Evolutionary conservation across 2,797 vertebrate species (phyloP).

Genomic region (Mormyrops boulengeri): DNA sequence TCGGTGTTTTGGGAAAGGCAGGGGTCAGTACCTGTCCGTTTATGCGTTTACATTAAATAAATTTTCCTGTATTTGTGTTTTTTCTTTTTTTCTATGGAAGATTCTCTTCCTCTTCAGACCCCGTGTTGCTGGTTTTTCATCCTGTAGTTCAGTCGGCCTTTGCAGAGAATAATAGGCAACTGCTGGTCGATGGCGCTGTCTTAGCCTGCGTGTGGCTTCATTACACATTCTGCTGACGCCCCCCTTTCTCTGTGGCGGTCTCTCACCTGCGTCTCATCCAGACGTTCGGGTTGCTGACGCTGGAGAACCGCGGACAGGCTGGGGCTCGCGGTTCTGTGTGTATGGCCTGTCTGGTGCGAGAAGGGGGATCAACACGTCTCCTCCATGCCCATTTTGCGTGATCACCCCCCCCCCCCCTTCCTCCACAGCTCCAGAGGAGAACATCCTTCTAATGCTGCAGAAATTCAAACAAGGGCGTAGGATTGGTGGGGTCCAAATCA

Average conservation of each 20-base stretch:
- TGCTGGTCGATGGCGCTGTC: background rate
- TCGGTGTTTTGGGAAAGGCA: background rate
- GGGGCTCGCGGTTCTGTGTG: background rate
- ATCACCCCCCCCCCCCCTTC: background rate
- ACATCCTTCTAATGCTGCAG: background rate
- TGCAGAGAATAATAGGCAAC: background rate
- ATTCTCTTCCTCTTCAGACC: background rate
- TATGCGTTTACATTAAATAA: background rate
- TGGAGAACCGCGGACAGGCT: background rate
- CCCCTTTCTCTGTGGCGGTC: background rate
- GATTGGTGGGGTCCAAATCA: background rate
- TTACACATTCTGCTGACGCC: background rate
- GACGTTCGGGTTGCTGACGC: background rate
- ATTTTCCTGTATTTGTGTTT: background rate
- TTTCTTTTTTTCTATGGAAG: background rate
- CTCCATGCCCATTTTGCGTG: background rate
- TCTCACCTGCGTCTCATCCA: background rate
- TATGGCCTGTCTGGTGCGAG: background rate
- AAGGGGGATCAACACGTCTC: background rate
- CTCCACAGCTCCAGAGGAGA: background rate
- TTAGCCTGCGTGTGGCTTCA: background rate
- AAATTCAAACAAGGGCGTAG: background rate
- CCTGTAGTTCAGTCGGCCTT: background rate
- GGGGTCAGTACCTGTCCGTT: background rate
- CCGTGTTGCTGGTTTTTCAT: background rate